These are phyloP conservation scores for Ametastegia equiseti DNA, from an alignment of 2,888 invertebrate genomes.

Conservation along the genomic window DNA sequence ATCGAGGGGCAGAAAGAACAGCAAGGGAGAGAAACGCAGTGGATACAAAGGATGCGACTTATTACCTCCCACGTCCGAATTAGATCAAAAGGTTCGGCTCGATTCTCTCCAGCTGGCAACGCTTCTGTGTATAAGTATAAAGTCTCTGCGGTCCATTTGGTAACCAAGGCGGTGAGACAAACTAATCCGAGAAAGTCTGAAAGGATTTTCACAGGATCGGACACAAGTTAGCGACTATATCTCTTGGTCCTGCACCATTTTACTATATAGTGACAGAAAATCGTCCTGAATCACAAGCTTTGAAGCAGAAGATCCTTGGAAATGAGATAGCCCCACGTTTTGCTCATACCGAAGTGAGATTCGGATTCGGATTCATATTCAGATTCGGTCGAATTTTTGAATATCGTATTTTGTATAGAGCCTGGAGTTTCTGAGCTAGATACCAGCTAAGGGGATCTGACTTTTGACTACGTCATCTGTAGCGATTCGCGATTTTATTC, in stretches of 20 bases:
- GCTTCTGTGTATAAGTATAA: too few species aligned
- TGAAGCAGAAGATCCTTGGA: neutral
- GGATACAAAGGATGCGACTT: neutral
- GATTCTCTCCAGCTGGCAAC: neutral
- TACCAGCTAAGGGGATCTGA: neutral
- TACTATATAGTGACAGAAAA: neutral
- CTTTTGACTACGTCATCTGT: neutral
- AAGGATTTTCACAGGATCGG: neutral
- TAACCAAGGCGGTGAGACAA: neutral
- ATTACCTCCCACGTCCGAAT: neutral
- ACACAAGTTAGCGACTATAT: neutral
- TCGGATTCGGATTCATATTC: too few species aligned
- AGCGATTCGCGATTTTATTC: conserved; percentile 29
- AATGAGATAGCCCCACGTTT: neutral
- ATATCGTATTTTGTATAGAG: neutral
- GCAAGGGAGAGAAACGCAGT: neutral
- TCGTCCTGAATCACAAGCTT: neutral
- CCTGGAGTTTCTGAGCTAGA: neutral
- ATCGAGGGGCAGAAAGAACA: neutral
- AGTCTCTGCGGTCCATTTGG: neutral
- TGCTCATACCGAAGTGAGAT: too few species aligned
- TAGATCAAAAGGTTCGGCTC: neutral
- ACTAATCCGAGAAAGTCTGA: conserved; percentile 15
- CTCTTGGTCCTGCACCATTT: neutral
- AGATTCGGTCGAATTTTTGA: neutral